Percentiles rank a stretch among this genome's conserved stretches.
phyloP scores from a whole-genome alignment of 2,888 invertebrate species.

The Cartodere bifasciata region DNA sequence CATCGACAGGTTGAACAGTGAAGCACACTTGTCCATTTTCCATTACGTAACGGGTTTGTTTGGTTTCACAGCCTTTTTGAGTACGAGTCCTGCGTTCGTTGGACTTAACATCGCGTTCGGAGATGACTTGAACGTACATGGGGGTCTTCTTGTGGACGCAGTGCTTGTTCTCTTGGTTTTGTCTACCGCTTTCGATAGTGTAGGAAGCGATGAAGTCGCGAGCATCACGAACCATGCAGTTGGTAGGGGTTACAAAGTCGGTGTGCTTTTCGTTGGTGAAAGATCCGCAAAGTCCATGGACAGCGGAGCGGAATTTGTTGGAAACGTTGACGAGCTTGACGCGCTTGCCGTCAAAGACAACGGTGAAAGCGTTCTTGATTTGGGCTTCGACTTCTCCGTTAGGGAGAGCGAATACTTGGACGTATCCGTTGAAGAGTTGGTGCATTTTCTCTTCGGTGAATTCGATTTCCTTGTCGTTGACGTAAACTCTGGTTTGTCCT shows the following conservation, averaged over 20 bases:
- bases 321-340: slow-evolving; percentile 21
- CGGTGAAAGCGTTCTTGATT: slow-evolving; percentile 38
- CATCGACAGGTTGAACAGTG: background rate
- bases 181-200: slow-evolving; percentile 38
- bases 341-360: slow-evolving; percentile 47
- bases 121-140: slow-evolving; percentile 31
- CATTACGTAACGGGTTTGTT: slow-evolving; percentile 1
- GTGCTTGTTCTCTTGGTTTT: slow-evolving; percentile 22
- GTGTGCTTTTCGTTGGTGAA: slow-evolving; percentile 45
- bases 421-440: slow-evolving; percentile 30
- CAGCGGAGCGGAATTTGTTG: slow-evolving; percentile 40
- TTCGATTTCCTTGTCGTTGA: slow-evolving; percentile 34
- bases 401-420: slow-evolving; percentile 34
- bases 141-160: slow-evolving; percentile 21
- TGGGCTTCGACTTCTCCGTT: slow-evolving; percentile 44
- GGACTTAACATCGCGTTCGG: slow-evolving; percentile 24
- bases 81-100: background rate
- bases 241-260: slow-evolving; percentile 47
- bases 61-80: too few relatives aligned
- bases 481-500: slow-evolving; percentile 25
- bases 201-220: slow-evolving; percentile 45
- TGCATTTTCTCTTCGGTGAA: slow-evolving; percentile 23
- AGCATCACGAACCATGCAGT: slow-evolving; percentile 40
- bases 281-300: slow-evolving; percentile 54
- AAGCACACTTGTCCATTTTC: background rate